These are phyloP conservation scores for Etia nguti DNA, from an alignment of 2,113 vertebrate genomes.

Conservation along the genomic window DNA sequence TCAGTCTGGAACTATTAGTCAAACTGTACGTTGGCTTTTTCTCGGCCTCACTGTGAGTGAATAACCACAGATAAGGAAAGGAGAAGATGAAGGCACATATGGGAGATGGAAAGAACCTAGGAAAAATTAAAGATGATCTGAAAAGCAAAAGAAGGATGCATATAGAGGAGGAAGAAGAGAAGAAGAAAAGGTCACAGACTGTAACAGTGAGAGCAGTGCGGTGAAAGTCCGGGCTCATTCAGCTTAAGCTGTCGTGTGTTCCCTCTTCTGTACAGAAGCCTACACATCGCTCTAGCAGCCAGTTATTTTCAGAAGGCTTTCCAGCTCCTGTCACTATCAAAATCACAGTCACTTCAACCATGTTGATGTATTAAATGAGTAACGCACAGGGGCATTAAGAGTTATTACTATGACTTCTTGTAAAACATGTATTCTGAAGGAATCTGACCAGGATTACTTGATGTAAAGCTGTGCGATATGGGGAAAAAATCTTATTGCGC, in stretches of 20 bases:
- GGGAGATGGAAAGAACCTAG: not conserved
- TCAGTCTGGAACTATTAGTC: not conserved
- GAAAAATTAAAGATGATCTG: not conserved
- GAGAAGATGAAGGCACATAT: not conserved
- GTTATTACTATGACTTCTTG: not conserved
- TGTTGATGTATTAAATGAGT: not conserved
- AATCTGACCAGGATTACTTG: not conserved
- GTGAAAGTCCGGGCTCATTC: not conserved
- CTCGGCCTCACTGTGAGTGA: not conserved
- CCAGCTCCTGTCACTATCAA: not conserved
- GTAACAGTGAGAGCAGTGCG: not conserved
- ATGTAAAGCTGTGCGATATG: not conserved
- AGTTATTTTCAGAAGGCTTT: not conserved
- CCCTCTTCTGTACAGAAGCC: not conserved
- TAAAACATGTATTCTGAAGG: not conserved
- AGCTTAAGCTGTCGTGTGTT: not conserved
- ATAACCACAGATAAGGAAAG: not conserved
- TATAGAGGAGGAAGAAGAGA: not conserved
- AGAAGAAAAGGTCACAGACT: not conserved
- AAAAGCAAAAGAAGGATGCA: not conserved
- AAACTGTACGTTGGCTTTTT: not conserved
- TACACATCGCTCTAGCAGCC: not conserved
- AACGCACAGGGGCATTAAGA: not conserved
- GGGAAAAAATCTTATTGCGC: too few species aligned
- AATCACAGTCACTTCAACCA: not conserved